These are phyloP conservation scores for Drosophila subsilvestris DNA, from an alignment of 2,888 invertebrate species.

Conservation along the genomic window DNA sequence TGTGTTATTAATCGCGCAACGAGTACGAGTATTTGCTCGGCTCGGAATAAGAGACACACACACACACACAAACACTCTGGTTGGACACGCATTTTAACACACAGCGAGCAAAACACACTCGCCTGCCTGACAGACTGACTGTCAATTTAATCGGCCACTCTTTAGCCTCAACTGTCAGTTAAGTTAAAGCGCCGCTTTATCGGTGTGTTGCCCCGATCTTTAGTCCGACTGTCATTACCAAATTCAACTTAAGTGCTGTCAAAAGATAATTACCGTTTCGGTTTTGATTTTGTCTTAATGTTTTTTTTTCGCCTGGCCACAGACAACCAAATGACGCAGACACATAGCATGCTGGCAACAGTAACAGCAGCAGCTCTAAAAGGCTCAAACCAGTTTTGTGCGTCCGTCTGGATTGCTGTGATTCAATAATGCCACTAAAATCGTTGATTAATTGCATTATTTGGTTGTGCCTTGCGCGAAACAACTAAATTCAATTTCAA, in stretches of 20 bases:
- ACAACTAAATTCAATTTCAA: slow-evolving; percentile 5
- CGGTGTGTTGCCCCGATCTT: slow-evolving; percentile 61
- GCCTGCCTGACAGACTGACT: slow-evolving; percentile 64
- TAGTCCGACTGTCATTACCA: slow-evolving; percentile 66
- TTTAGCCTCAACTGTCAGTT: slow-evolving; percentile 79
- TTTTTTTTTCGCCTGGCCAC: slow-evolving; percentile 19
- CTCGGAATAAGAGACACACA: slow-evolving; percentile 10
- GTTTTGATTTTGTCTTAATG: slow-evolving; percentile 46
- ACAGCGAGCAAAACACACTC: slow-evolving; percentile 34
- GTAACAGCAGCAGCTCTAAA: slow-evolving; percentile 19
- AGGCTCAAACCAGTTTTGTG: slow-evolving; percentile 54
- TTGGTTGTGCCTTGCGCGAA: slow-evolving; percentile 8
- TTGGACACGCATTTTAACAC: slow-evolving; percentile 37
- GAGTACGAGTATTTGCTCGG: slow-evolving; percentile 7
- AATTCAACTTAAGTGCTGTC: slow-evolving; percentile 76
- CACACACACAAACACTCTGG: background rate
- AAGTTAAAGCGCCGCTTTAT: slow-evolving; percentile 65
- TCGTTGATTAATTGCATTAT: slow-evolving; percentile 48
- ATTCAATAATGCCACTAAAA: slow-evolving; percentile 47
- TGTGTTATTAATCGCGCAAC: slow-evolving; percentile 25
- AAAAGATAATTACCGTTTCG: slow-evolving; percentile 76
- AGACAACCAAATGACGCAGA: slow-evolving; percentile 56
- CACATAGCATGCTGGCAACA: slow-evolving; percentile 24
- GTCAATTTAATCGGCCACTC: slow-evolving; percentile 79
- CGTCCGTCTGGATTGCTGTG: slow-evolving; percentile 24